phyloP scores from a whole-genome alignment of 2,797 vertebrate species.

The Enteromius argenteus region DNA sequence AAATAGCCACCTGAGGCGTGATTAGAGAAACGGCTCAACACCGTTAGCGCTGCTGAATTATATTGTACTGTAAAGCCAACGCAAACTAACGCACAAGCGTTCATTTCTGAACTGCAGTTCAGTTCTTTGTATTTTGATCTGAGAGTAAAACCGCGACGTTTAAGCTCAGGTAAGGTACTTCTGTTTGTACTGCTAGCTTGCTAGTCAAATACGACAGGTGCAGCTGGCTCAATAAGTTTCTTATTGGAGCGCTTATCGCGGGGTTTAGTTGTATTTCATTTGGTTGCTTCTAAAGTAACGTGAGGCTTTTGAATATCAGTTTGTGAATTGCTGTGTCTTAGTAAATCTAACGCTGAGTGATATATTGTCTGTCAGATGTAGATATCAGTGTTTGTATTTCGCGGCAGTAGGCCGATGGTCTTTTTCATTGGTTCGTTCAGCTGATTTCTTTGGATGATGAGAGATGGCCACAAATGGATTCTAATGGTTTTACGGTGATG shows the following conservation, averaged over 20 bases:
- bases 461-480: background rate
- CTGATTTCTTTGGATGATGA: background rate
- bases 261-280: background rate
- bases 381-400: conserved; percentile 15
- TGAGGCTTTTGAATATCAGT: background rate
- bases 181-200: background rate
- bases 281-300: background rate
- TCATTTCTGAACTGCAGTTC: too few relatives aligned
- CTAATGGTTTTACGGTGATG: background rate
- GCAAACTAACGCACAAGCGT: background rate
- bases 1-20: conserved; percentile 12
- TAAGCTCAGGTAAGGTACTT: background rate
- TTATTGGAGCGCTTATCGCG: background rate
- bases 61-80: background rate
- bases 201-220: background rate
- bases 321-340: background rate
- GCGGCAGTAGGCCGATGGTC: background rate
- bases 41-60: background rate
- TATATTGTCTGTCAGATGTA: background rate
- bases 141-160: background rate
- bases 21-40: background rate
- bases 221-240: background rate
- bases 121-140: too few relatives aligned
- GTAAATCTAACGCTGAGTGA: too few relatives aligned
- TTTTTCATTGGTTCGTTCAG: conserved; percentile 9